Percentiles rank a stretch among this genome's conserved stretches.
Conservation (phyloP, 2,113 vertebrate species). For the Fukomys damarensis region DNA sequence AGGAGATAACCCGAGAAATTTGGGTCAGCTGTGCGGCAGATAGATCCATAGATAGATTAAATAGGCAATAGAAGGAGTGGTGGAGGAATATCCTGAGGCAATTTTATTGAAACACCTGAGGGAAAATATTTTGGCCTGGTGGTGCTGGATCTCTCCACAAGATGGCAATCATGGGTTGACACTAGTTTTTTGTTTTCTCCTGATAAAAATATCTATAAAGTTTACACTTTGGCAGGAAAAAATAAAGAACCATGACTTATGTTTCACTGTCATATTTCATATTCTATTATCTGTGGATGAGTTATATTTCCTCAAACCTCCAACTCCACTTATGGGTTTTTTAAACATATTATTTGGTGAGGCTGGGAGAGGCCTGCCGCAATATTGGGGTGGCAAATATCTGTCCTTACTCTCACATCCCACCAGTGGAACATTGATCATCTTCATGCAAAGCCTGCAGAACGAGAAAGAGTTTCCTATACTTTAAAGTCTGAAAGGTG, state of each 20-base stretch:
- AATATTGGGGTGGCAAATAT: neutral
- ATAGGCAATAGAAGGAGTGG: neutral
- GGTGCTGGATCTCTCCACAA: conserved; percentile 69
- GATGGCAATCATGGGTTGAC: conserved; percentile 77
- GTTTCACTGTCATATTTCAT: conserved; percentile 65
- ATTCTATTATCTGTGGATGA: conserved; percentile 71
- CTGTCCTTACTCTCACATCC: neutral
- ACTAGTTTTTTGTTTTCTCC: conserved; percentile 51
- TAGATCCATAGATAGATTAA: neutral
- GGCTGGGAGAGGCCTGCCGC: neutral
- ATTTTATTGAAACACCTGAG: conserved; percentile 21
- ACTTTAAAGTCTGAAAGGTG: neutral
- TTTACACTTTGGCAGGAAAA: conserved; percentile 72
- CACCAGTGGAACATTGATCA: neutral
- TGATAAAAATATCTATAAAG: conserved; percentile 66
- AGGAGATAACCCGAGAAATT: neutral
- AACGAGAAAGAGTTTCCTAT: neutral
- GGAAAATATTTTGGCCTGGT: neutral
- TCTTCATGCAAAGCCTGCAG: neutral
- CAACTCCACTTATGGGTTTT: conserved; percentile 31
- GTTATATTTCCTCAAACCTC: conserved; percentile 67
- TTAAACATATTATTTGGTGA: conserved; percentile 37
- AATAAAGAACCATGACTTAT: conserved; percentile 69
- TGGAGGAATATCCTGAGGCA: neutral
- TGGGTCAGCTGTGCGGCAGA: neutral